Conservation (phyloP, 92 coral and sea anemone genomes). For the Pocillopora meandrina region DNA sequence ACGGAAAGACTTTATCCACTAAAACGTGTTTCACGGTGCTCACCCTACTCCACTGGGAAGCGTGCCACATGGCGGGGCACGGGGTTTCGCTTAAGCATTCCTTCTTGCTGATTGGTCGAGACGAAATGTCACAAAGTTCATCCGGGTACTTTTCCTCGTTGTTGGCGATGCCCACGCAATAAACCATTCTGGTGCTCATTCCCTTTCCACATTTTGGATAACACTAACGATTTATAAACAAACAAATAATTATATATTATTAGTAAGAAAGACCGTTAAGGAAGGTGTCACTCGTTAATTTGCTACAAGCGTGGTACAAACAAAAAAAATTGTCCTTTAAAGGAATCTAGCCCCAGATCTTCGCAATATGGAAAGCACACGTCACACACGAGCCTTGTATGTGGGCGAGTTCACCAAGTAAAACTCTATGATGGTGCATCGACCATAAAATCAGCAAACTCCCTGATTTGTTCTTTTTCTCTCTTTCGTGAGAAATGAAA, state of each 20-base stretch:
- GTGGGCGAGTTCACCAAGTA: too few species aligned
- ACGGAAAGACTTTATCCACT: neutral
- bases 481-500: too few species aligned
- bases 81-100: conserved; percentile 55
- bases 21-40: neutral
- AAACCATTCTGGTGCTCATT: conserved; percentile 86
- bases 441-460: too few species aligned
- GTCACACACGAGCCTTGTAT: too few species aligned
- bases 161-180: conserved; percentile 78
- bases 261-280: neutral
- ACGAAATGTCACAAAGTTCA: conserved; percentile 66
- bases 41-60: conserved; percentile 93
- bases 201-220: conserved; percentile 88
- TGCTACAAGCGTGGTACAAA: too few species aligned
- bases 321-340: too few species aligned
- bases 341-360: too few species aligned
- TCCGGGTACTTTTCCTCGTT: conserved; percentile 74
- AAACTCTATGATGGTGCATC: too few species aligned
- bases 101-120: conserved; percentile 69
- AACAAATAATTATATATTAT: neutral
- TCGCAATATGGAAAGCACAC: too few species aligned
- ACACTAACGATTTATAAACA: conserved; percentile 56
- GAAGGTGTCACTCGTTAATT: too few species aligned
- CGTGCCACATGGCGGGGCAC: conserved; percentile 99
- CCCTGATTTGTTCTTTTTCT: too few species aligned